These are phyloP conservation scores for Apeira syringaria DNA, from an alignment of 2,888 invertebrate species.

Conservation along the genomic window DNA sequence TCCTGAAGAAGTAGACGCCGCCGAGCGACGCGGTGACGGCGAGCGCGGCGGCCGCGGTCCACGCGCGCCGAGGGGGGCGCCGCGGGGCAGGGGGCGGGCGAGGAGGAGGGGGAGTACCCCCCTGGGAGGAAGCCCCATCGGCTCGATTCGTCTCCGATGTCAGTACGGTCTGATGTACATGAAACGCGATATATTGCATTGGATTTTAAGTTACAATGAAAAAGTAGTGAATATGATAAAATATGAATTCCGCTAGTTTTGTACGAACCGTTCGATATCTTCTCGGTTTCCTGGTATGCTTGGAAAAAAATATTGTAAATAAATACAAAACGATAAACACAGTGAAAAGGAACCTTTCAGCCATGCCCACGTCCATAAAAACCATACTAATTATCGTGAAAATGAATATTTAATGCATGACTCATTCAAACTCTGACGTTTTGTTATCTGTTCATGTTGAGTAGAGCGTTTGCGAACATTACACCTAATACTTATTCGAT, in stretches of 20 bases:
- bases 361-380: too few relatives aligned
- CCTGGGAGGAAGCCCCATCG: constrained; percentile 7
- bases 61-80: constrained; percentile 43
- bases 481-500: too few relatives aligned
- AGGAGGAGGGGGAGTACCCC: constrained; percentile 40
- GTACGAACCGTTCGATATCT: constrained; percentile 62
- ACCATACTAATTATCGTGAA: too few relatives aligned
- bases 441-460: too few relatives aligned
- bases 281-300: constrained; percentile 63
- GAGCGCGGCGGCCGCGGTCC: constrained; percentile 59
- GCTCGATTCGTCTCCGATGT: constrained; percentile 15
- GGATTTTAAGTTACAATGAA: too few relatives aligned
- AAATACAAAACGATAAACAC: not conserved
- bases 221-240: too few relatives aligned
- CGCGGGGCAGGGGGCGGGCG: constrained; percentile 32
- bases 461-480: too few relatives aligned
- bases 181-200: too few relatives aligned
- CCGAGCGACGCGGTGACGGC: constrained; percentile 65
- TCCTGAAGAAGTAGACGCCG: constrained; percentile 63
- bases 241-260: too few relatives aligned
- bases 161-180: constrained; percentile 23
- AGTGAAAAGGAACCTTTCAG: too few relatives aligned
- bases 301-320: constrained; percentile 40
- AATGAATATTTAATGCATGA: too few relatives aligned
- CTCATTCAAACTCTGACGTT: too few relatives aligned